Evolutionary conservation across 2,888 invertebrate species (phyloP).

Genomic region (Phaedon cochleariae): DNA sequence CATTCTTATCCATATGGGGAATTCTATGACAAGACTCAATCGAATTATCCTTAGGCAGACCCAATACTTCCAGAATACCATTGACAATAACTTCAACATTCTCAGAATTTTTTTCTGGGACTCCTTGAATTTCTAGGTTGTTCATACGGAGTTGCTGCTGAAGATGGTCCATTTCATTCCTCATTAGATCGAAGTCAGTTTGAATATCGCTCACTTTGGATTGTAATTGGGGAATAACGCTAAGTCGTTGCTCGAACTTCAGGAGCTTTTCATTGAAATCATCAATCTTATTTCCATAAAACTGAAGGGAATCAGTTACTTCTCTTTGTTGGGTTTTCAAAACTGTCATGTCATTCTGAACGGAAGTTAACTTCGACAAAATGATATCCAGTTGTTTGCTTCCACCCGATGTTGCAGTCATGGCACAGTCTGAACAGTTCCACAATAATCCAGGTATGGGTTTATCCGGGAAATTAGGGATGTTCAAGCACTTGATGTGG

Average conservation of each 20-base stretch:
- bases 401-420: background rate
- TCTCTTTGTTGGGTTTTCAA: background rate
- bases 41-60: background rate
- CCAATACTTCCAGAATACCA: background rate
- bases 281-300: background rate
- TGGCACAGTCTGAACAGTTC: background rate
- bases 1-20: background rate
- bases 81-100: background rate
- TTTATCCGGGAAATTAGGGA: background rate
- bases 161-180: background rate
- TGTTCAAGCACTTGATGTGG: background rate
- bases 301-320: background rate
- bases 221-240: no score
- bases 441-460: background rate
- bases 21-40: background rate
- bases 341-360: background rate
- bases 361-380: background rate
- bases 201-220: background rate
- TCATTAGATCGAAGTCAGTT: background rate
- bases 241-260: no score
- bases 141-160: constrained; percentile 6
- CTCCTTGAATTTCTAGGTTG: background rate
- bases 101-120: background rate
- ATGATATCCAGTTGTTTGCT: background rate
- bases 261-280: background rate